These are phyloP conservation scores for Philhelius pedissequus DNA, from an alignment of 2,888 invertebrate genomes.

Conservation along the genomic window DNA sequence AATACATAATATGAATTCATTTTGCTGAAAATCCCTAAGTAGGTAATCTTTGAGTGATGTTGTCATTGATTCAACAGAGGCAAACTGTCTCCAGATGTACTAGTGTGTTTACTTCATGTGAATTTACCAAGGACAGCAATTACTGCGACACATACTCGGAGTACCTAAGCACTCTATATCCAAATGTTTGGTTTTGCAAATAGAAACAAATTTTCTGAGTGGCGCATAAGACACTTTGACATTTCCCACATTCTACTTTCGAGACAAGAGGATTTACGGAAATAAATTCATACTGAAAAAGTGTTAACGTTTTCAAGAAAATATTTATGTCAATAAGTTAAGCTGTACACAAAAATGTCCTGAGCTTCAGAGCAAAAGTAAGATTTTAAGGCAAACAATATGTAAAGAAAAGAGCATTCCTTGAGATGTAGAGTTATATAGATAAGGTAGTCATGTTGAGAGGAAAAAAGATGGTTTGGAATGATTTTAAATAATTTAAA, in stretches of 20 bases:
- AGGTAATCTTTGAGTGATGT: conserved; percentile 13
- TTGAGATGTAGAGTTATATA: background rate
- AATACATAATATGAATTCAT: background rate
- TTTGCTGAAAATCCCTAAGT: background rate
- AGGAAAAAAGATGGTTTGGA: no score
- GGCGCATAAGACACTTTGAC: conserved; percentile 20
- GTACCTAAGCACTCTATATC: background rate
- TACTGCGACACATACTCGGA: conserved; percentile 2
- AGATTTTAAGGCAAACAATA: background rate
- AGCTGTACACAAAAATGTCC: no score
- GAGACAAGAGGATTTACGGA: background rate
- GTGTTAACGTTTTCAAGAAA: conserved; percentile 11
- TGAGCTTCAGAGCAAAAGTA: background rate
- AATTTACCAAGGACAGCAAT: conserved; percentile 21
- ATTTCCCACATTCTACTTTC: background rate
- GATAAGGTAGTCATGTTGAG: background rate
- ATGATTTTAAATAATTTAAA: no score
- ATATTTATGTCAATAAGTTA: conserved; percentile 20
- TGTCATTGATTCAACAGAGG: conserved; percentile 18
- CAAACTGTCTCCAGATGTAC: background rate
- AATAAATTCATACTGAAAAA: background rate
- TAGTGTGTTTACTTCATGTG: background rate
- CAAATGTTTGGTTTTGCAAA: conserved; percentile 12
- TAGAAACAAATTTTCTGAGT: conserved; percentile 21
- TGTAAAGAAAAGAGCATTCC: background rate